phyloP scores from a whole-genome alignment of 2,888 invertebrate species.

The Endotricha flammealis region DNA sequence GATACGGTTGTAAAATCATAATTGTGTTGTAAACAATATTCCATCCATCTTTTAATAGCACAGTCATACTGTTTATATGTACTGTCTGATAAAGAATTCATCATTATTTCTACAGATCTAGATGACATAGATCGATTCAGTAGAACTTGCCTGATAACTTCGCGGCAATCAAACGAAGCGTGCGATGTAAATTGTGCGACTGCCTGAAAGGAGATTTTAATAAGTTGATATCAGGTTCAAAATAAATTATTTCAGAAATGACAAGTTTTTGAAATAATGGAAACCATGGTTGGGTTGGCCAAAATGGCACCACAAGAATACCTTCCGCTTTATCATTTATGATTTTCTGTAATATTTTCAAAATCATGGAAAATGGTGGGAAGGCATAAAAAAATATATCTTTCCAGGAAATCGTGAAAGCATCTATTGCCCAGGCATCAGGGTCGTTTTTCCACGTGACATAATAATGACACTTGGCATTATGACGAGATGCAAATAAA shows the following conservation, averaged over 20 bases:
- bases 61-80: no score
- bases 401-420: slow-evolving; percentile 11
- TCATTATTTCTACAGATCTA: no score
- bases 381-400: slow-evolving; percentile 9
- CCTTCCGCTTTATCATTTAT: slow-evolving; percentile 8
- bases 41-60: no score
- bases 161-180: no score
- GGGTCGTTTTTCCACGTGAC: slow-evolving; percentile 13
- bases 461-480: slow-evolving; percentile 9
- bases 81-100: no score
- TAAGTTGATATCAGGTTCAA: slow-evolving; percentile 4
- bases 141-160: no score
- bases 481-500: slow-evolving; percentile 11
- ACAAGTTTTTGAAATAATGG: slow-evolving; percentile 2
- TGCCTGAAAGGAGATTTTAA: neutral
- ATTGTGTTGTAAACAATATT: no score
- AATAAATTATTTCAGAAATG: slow-evolving; percentile 1
- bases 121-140: no score
- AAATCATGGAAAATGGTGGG: slow-evolving; percentile 6
- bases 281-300: slow-evolving; percentile 10
- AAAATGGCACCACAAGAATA: slow-evolving; percentile 7
- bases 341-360: slow-evolving; percentile 7
- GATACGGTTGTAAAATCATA: neutral
- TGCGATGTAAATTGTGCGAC: no score
- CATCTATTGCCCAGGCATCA: slow-evolving; percentile 10